These are phyloP conservation scores for Morelia viridis DNA, from an alignment of 2,797 vertebrate genomes.

Conservation along the genomic window DNA sequence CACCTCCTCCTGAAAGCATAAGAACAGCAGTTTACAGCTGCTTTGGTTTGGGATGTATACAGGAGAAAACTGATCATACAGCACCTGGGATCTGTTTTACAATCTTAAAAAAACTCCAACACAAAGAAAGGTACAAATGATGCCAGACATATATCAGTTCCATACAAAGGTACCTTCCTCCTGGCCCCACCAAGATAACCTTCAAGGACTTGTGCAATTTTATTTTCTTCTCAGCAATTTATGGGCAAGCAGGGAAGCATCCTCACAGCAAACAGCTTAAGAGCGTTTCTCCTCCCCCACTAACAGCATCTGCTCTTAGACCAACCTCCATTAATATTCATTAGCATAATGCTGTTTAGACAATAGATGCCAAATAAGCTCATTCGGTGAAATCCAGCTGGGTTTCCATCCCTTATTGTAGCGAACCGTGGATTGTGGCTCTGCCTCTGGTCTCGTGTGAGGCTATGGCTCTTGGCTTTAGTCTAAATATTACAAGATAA, in stretches of 20 bases:
- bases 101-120: not conserved
- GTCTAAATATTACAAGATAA: not conserved
- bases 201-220: not conserved
- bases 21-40: not conserved
- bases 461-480: not conserved
- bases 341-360: not conserved
- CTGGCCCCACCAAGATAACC: too few species aligned
- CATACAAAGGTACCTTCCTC: not conserved
- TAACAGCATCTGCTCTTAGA: not conserved
- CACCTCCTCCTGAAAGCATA: not conserved
- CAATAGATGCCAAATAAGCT: not conserved
- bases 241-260: not conserved
- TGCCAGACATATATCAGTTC: not conserved
- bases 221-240: not conserved
- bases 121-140: not conserved
- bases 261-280: not conserved
- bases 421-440: not conserved
- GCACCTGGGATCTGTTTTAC: not conserved
- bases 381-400: not conserved
- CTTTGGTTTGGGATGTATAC: not conserved
- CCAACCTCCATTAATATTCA: not conserved
- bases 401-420: not conserved
- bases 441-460: not conserved
- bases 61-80: not conserved
- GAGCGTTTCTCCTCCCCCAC: not conserved